Evolutionary conservation across 2,113 vertebrate species (phyloP), one percentile per base, ranked within the genome.

Genomic region (Syngnathus floridae): DNA sequence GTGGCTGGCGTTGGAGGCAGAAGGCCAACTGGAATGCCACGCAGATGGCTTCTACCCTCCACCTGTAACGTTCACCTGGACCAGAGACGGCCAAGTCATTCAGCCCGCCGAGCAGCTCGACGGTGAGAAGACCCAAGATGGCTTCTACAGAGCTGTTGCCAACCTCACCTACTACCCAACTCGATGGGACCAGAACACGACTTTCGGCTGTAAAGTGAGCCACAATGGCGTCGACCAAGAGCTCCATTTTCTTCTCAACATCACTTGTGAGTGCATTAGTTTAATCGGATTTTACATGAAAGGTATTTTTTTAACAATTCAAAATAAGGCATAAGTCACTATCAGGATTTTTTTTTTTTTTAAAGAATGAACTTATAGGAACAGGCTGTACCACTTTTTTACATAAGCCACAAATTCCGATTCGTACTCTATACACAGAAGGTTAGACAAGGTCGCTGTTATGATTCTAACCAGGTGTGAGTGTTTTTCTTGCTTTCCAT

Each of bases 41-140:
- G 90, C 89, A 1, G 74, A 78, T 0, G 78, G 75, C 16, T 92
- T 89, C 67, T 86, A 78, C 62, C 90, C 91, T 36, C 78, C 88
- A n/a, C 75, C 84, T 37, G 82, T 92, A 22, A 72, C 52, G 40
- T 91, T 92, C 73, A 80, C 84, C 59, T 92, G 91, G 91, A 86
- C 78, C 58, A 83, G 74, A 64, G 83, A 72, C 0, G 90, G 84
- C 7, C 58, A 63, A 36, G 73, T 66, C 19, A 72, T 90, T 37
- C 66, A 64, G 13, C 45, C 66, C 38, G 48, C 72, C 31, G 11
- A 72, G 22, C 57, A 66, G 14, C 59, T 74, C 1, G 72, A 86
- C 1, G 82, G 19, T 19, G 84, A 85, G 58, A 72, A 5, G 14
- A 80, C 70, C 38, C 46, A 75, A 4, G 80, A 76, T 38, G 88